Base-by-base conservation (phyloP, 2,888 invertebrate species). In the Lycocerus yunnanus region DNA sequence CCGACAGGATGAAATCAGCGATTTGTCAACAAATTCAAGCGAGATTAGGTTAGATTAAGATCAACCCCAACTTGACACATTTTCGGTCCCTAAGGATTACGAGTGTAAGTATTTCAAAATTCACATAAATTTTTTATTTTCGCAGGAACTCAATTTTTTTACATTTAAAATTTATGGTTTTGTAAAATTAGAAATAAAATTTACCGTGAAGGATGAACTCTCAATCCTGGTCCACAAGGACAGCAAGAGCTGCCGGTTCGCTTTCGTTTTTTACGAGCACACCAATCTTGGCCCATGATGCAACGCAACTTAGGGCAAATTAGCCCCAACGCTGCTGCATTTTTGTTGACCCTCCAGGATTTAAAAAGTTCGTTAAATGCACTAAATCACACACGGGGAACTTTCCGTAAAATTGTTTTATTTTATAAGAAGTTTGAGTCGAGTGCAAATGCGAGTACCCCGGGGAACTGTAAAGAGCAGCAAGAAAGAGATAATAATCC, bases 201-300 rank as follows among this genome's bases (percentile, higher is more conserved):
- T 71, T 86, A 86, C 86, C 86, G 85, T 84, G 86, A 85, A 59
- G 90, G 90, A 89, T 91, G 90, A 84, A 88, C 85, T 74, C 86
- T 82, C 84, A 87, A 89, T 88, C 90, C 87, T 88, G 92, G 89
- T 88, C 91, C 89, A 80, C 89, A 89, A 70, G 89, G 89, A 81
- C 89, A 89, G 85, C 89, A 89, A 21, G 89, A 88, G 77, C 89
- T 89, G 87, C 91, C 91, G 85, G 90, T 91, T 84, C 92, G 90
- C 88, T 92, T 93, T 87, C 92, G 89, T 85, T 92, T 92, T 87
- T 92, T 91, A 82, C 91, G 89, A 87, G 92, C 91, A 89, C 93
- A 93, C 92, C 92, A 92, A 88, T 92, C 92, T 88, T 93, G 93
- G 86, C 93, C 93, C 93, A 93, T 92, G 86, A 87, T 89, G 88